These are phyloP conservation scores for Benitochromis conjunctus DNA, from an alignment of 2,113 vertebrate species.

Conservation along the genomic window DNA sequence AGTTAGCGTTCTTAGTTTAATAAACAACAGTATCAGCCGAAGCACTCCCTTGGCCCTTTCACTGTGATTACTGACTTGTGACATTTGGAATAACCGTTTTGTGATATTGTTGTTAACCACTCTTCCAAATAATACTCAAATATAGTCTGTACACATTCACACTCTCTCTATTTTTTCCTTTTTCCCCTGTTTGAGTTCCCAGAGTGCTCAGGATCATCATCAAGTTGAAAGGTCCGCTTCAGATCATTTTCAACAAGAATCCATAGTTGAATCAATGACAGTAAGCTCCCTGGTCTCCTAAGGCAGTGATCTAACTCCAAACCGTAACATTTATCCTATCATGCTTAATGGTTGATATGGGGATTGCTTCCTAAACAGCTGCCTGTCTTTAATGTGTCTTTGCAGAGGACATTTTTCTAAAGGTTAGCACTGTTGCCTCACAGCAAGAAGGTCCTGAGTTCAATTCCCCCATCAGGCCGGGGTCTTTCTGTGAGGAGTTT, in stretches of 20 bases:
- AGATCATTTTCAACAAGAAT: not conserved
- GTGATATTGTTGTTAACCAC: not conserved
- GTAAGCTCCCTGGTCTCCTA: rapidly evolving
- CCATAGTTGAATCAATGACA: not conserved
- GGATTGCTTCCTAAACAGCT: not conserved
- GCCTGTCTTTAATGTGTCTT: not conserved
- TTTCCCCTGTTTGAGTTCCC: not conserved
- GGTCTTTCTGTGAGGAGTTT: too few relatives aligned
- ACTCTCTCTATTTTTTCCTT: not conserved
- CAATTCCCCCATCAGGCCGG: too few relatives aligned
- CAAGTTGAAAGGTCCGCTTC: not conserved
- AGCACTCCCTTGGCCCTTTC: rapidly evolving
- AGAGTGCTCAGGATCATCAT: not conserved
- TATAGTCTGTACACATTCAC: not conserved
- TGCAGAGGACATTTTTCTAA: not conserved
- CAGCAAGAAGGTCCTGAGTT: too few relatives aligned
- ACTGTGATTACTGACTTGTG: not conserved
- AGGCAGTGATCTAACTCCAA: not conserved
- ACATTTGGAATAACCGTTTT: not conserved
- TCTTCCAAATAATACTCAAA: not conserved
- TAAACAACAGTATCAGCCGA: not conserved
- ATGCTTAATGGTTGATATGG: not conserved
- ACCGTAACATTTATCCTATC: not conserved
- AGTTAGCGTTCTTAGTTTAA: rapidly evolving
- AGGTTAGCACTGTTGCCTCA: too few relatives aligned